Percentiles rank a stretch among this genome's conserved stretches.
These are phyloP conservation scores for Danionella dracula DNA, from an alignment of 2,797 vertebrate species.

Conservation along the genomic window DNA sequence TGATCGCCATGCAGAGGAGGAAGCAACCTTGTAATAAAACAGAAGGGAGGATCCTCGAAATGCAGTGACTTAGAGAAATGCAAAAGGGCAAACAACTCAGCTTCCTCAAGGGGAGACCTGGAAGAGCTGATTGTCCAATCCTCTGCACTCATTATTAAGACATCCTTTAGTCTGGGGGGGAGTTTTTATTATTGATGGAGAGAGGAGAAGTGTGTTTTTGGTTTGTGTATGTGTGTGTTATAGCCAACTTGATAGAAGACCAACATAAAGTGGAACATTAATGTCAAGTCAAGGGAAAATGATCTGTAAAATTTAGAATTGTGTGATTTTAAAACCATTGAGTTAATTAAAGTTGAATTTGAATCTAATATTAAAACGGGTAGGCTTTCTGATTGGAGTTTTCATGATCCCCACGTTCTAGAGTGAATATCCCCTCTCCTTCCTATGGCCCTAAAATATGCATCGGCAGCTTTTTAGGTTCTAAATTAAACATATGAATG, in stretches of 20 bases:
- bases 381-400: no score
- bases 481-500: no score
- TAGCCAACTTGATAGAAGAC: not conserved
- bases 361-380: no score
- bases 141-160: slow-evolving; percentile 36
- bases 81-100: slow-evolving; percentile 22
- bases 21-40: slow-evolving; percentile 39
- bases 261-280: no score
- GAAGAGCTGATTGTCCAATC: slow-evolving; percentile 3
- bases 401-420: no score
- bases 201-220: slow-evolving; percentile 16
- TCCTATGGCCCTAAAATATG: no score
- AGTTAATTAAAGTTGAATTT: no score
- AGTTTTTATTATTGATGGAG: slow-evolving; percentile 17
- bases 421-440: no score
- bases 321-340: no score
- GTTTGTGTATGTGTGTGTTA: slow-evolving; percentile 5
- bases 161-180: slow-evolving; percentile 31
- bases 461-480: no score
- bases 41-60: slow-evolving; percentile 24
- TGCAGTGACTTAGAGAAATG: slow-evolving; percentile 25
- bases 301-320: no score
- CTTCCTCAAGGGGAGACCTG: slow-evolving; percentile 5
- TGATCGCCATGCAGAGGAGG: slow-evolving; percentile 28
- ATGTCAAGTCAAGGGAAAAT: no score